Percentiles rank a stretch among this genome's conserved stretches.
Conservation (phyloP, 2,113 vertebrate species). For the Chlorocebus sabaeus region DNA sequence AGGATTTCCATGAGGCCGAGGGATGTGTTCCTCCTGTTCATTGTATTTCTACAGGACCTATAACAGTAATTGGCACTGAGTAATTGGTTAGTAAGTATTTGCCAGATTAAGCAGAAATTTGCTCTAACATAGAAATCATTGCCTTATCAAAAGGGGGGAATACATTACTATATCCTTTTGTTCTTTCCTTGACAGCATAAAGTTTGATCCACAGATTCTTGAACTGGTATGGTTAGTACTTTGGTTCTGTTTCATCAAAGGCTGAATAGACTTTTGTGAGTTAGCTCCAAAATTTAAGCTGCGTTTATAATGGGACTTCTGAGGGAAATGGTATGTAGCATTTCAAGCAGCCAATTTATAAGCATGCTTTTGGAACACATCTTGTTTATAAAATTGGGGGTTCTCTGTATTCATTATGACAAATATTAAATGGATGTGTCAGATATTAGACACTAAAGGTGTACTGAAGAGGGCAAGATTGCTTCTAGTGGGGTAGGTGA, state of each 20-base stretch:
- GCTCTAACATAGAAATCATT: not conserved
- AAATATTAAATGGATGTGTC: not conserved
- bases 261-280: not conserved
- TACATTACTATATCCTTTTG: not conserved
- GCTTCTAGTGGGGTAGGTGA: not conserved
- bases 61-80: not conserved
- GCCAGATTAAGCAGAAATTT: constrained; percentile 1
- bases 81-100: not conserved
- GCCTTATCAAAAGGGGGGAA: not conserved
- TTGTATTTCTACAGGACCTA: not conserved
- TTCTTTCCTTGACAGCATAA: not conserved
- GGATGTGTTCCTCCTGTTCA: not conserved
- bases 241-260: not conserved
- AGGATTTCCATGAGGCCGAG: not conserved
- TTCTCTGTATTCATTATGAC: not conserved
- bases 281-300: not conserved
- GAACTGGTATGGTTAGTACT: not conserved
- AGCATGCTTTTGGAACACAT: not conserved
- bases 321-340: not conserved
- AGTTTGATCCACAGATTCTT: not conserved
- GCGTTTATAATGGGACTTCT: constrained; percentile 21
- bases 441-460: not conserved
- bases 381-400: not conserved
- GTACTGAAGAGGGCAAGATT: not conserved
- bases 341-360: not conserved